Base-by-base conservation (phyloP, 1,140 invertebrate species). In the Cherax quadricarinatus region DNA sequence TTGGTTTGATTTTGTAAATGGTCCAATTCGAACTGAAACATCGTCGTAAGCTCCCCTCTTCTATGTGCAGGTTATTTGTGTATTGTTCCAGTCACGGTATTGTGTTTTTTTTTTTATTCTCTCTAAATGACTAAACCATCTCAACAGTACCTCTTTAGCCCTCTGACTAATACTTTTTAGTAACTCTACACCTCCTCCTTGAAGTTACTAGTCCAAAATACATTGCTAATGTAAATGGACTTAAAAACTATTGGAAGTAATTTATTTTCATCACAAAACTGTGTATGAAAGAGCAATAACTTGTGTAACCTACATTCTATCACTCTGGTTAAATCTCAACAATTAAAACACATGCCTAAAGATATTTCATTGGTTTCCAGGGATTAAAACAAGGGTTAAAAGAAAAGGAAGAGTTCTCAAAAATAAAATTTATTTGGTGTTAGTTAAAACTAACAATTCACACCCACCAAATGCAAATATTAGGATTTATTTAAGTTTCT, bases 381-480 rank as follows among this genome's bases (percentile, higher is more conserved):
- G 62, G 62, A 21, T 18, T 6, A 21, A 66, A 66, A 21, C 21
- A 66, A 66, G 14, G 14, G 41, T 16, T 18, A 62, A 62, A 48
- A 18, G 30, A 85, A 85, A 30, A 24, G 1, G 18, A 70, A n/a
- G 18, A 18, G 12, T 85, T 60, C 53, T 85, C 62, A 85, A 85
- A 85, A 85, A 85, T 85, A 85, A 48, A 85, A 70, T 85, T 85
- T 70, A 85, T 85, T 85, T 85, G 83, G 62, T 75, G 70, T 85
- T 85, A 85, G 83, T 66, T 41, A 16, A 70, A 18, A 41, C 83
- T 85, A 66, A 70, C 83, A 85, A 85, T 85, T 85, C 16, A 85
- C 60, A 70, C 53, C 70, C 60, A 70, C 62, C 60, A 66, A 85
- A 66, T 85, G 62, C 60, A 85, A 75, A 75, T 75, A 75, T 30